These are phyloP conservation scores for Clanis bilineata DNA, from an alignment of 2,888 invertebrate species.

Conservation along the genomic window DNA sequence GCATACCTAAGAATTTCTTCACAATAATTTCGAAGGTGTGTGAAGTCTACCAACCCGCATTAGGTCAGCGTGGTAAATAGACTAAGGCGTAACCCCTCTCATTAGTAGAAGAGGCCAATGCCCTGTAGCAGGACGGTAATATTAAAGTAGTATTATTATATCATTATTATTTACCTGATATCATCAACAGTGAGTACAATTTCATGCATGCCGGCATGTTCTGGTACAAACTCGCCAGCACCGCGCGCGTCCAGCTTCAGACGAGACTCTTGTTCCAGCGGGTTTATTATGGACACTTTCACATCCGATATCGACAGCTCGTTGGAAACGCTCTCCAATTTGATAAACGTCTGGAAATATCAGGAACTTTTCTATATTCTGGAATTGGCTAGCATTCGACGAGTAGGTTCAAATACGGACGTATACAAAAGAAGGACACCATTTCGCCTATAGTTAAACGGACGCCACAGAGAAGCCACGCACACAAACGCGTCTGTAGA, in stretches of 20 bases:
- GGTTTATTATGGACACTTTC: slow-evolving; percentile 89
- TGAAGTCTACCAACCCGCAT: too few species aligned
- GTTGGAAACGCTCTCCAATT: slow-evolving; percentile 86
- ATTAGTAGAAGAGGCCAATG: too few species aligned
- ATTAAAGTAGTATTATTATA: neutral
- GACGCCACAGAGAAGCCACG: too few species aligned
- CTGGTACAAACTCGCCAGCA: slow-evolving; percentile 92
- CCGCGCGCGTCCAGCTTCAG: slow-evolving; percentile 87
- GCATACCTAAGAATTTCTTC: too few species aligned
- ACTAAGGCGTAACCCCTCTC: too few species aligned
- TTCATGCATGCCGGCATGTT: slow-evolving; percentile 96
- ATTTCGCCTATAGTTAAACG: too few species aligned
- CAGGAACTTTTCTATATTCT: neutral
- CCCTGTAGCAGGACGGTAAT: neutral
- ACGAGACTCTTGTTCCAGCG: slow-evolving; percentile 85
- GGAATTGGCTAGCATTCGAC: neutral
- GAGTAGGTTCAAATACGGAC: too few species aligned
- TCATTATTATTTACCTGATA: slow-evolving; percentile 62
- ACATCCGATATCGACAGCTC: slow-evolving; percentile 88
- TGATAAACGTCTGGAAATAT: slow-evolving; percentile 87
- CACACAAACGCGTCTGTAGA: too few species aligned
- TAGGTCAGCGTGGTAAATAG: too few species aligned
- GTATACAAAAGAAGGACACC: too few species aligned
- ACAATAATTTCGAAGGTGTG: too few species aligned
- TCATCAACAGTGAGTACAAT: slow-evolving; percentile 85